Evolutionary conservation across 2,113 vertebrate genomes (phyloP), one percentile per base, ranked within the genome.

Genomic region (Trinectes maculatus): DNA sequence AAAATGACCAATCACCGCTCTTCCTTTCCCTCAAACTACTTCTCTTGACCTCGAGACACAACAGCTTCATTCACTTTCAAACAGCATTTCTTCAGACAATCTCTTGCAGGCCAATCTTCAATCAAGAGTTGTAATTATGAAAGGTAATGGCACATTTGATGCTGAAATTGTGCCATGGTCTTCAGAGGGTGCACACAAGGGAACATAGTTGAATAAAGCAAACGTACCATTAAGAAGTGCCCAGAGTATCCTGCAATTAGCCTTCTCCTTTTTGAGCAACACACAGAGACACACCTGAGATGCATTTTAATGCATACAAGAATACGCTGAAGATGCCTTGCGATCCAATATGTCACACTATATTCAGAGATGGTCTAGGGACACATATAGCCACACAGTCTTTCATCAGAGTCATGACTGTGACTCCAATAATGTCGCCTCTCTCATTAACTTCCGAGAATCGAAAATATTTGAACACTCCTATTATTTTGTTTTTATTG

Each of bases 161-260:
- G 28, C 19, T 46, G 28, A 52, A 73, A 76, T 57, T 53, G 48
- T 63, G 74, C 48, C 68, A 58, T n/a, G 18, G 28, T 49, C 40
- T 71, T 47, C 21, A 21, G 13, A 15, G 59, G 53, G 31, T 59
- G 56, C 29, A 80, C 51, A 72, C 43, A 63, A 42, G 44, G 31
- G 46, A 37, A 66, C 47, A 80, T 37, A 75, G 77, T 83, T 80
- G 68, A 81, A 51, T 42, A 39, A 64, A 69, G 58, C 48, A 82
- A 84, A 82, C 36, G 53, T 42, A 52, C 47, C 26, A 34, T 54
- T 49, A 84, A 70, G 79, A 74, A 82, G 66, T 58, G 43, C 33
- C 43, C 46, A 70, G 74, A 71, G 34, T 40, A 69, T 53, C 29
- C 52, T 49, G 46, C 36, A 69, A 48, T 62, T 40, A 77, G 71